Conservation (phyloP, 2,113 vertebrate species). For the Athene noctua region DNA sequence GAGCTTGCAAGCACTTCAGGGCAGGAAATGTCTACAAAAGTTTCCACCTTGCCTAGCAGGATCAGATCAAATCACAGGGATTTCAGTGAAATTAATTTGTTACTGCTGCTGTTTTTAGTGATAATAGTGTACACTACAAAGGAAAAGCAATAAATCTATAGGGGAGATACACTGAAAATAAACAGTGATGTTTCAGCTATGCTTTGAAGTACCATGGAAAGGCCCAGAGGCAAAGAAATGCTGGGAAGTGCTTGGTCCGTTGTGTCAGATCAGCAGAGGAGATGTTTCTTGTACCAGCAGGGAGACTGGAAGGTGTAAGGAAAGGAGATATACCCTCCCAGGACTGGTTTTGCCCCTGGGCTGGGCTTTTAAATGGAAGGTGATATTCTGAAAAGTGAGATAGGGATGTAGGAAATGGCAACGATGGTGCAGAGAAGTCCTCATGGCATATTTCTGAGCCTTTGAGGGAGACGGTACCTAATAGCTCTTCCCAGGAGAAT, state of each 20-base stretch:
- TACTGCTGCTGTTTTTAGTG: not conserved
- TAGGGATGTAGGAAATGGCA: not conserved
- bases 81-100: not conserved
- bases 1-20: not conserved
- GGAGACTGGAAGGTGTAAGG: not conserved
- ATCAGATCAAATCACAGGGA: not conserved
- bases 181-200: not conserved
- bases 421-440: not conserved
- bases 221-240: not conserved
- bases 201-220: not conserved
- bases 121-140: not conserved
- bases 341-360: not conserved
- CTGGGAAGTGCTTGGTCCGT: not conserved
- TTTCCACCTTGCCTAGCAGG: not conserved
- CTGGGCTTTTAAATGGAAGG: not conserved
- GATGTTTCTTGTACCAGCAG: not conserved
- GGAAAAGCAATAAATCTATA: not conserved
- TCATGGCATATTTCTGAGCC: not conserved
- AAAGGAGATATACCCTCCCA: not conserved
- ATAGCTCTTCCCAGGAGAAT: not conserved
- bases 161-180: not conserved
- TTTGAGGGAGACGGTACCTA: not conserved
- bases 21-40: not conserved
- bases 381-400: not conserved
- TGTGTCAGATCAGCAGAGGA: not conserved